Evolutionary conservation across 2,888 invertebrate species (phyloP).

Genomic region (Limnephilus marmoratus): DNA sequence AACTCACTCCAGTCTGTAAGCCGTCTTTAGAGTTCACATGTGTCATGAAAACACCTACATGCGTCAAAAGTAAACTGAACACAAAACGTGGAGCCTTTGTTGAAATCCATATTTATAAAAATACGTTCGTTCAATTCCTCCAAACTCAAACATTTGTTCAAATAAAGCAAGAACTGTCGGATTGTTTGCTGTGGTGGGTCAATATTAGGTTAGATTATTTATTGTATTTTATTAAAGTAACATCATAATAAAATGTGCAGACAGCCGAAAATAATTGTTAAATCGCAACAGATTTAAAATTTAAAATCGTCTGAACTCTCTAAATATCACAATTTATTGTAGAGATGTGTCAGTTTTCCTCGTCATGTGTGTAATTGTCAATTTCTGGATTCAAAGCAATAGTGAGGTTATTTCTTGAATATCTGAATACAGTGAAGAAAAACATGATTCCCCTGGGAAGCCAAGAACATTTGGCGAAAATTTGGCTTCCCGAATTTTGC

Average conservation of each 20-base stretch:
- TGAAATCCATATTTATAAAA: not conserved
- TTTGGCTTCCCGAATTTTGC: no score
- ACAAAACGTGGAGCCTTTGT: not conserved
- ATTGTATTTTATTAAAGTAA: not conserved
- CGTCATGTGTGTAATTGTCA: no score
- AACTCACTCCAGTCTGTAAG: not conserved
- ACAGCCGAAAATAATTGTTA: not conserved
- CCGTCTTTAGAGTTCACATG: not conserved
- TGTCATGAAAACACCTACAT: not conserved
- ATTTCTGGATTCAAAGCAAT: no score
- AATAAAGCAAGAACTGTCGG: not conserved
- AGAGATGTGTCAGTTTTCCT: no score
- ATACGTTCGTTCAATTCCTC: not conserved
- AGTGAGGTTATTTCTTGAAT: no score
- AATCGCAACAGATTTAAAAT: no score
- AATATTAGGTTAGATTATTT: not conserved
- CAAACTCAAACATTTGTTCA: not conserved
- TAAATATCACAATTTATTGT: no score
- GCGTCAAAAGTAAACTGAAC: not conserved
- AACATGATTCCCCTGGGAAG: no score
- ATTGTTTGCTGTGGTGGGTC: not conserved
- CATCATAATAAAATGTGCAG: not conserved
- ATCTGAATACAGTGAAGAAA: no score
- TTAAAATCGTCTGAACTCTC: no score
- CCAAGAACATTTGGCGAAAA: no score